These are phyloP conservation scores for Corynorhinus townsendii DNA, from an alignment of 2,113 vertebrate species.

Conservation along the genomic window DNA sequence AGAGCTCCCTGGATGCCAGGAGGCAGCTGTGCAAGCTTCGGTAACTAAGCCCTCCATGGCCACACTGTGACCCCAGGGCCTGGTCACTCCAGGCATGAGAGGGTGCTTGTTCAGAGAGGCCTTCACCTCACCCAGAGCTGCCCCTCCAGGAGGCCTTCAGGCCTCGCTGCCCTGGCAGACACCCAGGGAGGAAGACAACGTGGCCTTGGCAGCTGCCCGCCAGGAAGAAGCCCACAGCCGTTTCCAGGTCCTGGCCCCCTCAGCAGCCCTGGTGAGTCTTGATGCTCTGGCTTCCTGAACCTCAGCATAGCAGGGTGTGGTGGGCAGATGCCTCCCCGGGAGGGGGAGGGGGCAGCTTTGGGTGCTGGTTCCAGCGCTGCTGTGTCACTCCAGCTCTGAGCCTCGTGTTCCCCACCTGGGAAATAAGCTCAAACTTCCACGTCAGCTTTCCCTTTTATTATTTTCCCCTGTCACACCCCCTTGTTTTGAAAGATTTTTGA, in stretches of 20 bases:
- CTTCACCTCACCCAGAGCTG: not conserved
- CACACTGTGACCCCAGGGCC: not conserved
- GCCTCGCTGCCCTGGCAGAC: slow-evolving; percentile 18
- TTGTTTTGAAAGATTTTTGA: slow-evolving; percentile 3
- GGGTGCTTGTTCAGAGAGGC: not conserved
- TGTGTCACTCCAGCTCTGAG: not conserved
- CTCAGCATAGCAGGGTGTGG: not conserved
- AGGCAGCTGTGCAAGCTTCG: not conserved
- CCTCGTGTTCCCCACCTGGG: not conserved
- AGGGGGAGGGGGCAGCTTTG: not conserved
- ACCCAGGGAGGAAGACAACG: slow-evolving; percentile 28
- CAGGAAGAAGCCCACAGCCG: not conserved
- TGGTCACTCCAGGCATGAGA: not conserved
- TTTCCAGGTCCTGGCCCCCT: not conserved
- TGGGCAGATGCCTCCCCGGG: not conserved
- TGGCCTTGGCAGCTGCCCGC: slow-evolving; percentile 35
- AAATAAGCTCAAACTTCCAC: not conserved
- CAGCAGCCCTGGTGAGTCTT: slow-evolving; percentile 50
- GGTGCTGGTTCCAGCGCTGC: not conserved
- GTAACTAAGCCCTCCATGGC: not conserved
- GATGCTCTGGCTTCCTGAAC: not conserved
- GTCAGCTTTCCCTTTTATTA: not conserved
- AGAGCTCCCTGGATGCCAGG: not conserved
- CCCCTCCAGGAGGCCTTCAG: not conserved
- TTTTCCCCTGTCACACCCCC: not conserved